Evolutionary conservation across 64 coral and sea anemone genomes (phyloP), one percentile per base, ranked within the genome.

Genomic region (Cladopsammia gracilis): DNA sequence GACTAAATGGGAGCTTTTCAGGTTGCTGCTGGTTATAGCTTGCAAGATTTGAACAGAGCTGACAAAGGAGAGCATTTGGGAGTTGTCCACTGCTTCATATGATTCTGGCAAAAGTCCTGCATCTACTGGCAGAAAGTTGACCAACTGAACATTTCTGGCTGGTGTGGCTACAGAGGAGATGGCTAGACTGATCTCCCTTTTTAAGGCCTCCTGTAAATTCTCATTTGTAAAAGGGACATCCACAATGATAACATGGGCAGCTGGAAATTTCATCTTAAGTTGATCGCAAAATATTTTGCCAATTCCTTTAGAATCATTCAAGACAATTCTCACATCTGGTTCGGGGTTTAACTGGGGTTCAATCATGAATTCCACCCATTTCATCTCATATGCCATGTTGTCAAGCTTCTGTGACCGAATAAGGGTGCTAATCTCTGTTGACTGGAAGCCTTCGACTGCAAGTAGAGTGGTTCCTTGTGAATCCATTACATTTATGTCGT

Each of bases 61-160:
- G 66, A 91, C 87, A 24, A 92, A 87, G 5, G 83, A 23, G 4
- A 92, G 48, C 13, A 88, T 78, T 76, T 96, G 89, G 13, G 61
- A 70, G 20, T 80, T 57, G 51, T 81, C 62, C 18, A 71, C 54
- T 22, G 51, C 70, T 72, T 67, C 58, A 46, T 42, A 8, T n/a
- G 44, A 91, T 88, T 43, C 44, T 82, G 57, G 51, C 24, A 69
- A 6, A 71, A 50, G 79, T 56, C 67, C 78, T 24, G 89, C 67
- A 62, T 96, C 83, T 34, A 92, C 56, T 67, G 94, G 94, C 75
- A 74, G 87, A 56, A 96, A 96, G 83, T 91, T 92, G 56, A 96
- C 66, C 12, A 92, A 25, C 26, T 77, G 59, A 50, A 86, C 67
- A 12, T 86, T 70, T 5, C n/a, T 50, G 9, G 50, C 3, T 22